These are phyloP conservation scores for Formica aserva DNA, from an alignment of 2,888 invertebrate genomes.

Conservation along the genomic window DNA sequence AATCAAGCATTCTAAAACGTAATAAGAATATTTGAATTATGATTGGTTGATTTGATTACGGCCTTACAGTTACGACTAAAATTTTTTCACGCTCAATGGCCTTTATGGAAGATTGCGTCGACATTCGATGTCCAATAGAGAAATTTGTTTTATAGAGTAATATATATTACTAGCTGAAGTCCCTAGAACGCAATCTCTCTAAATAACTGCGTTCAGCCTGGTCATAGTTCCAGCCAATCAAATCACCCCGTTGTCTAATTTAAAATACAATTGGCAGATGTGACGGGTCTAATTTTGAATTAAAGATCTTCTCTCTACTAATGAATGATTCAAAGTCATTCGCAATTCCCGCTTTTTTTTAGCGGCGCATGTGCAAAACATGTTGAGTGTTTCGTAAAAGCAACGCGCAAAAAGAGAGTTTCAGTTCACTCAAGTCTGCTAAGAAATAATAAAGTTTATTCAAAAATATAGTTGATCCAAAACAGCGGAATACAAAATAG, in stretches of 20 bases:
- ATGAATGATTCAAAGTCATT: not conserved
- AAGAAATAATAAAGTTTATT: not conserved
- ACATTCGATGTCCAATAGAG: not conserved
- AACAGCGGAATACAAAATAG: not conserved
- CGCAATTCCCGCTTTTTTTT: not conserved
- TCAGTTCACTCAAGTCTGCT: not conserved
- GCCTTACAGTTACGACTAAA: too few species aligned
- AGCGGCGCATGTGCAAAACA: not conserved
- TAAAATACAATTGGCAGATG: not conserved
- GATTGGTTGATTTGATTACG: too few species aligned
- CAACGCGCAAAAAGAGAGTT: not conserved
- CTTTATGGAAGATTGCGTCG: not conserved
- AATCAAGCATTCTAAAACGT: too few species aligned
- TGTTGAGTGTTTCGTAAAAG: not conserved
- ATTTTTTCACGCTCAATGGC: too few species aligned
- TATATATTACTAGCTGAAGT: not conserved
- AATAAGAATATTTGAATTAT: too few species aligned
- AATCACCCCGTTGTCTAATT: not conserved
- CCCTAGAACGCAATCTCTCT: not conserved
- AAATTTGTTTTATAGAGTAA: not conserved
- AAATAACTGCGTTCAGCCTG: not conserved
- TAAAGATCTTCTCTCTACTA: not conserved
- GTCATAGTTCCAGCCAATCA: not conserved
- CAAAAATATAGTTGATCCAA: not conserved
- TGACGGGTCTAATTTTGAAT: not conserved